These are phyloP conservation scores for Lagopus muta DNA, from an alignment of 2,113 vertebrate genomes.

Conservation along the genomic window DNA sequence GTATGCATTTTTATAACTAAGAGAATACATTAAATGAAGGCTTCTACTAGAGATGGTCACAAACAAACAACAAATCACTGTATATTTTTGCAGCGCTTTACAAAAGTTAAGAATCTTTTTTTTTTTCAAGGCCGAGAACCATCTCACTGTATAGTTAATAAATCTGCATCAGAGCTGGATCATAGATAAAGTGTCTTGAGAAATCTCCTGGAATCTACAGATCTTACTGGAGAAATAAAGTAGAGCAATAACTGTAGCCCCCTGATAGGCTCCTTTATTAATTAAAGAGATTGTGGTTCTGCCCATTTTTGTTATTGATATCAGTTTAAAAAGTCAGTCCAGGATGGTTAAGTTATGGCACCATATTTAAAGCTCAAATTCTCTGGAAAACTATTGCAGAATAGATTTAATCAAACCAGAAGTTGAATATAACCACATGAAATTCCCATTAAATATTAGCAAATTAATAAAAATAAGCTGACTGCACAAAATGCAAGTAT, in stretches of 20 bases:
- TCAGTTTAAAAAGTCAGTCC: background rate
- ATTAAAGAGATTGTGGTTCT: background rate
- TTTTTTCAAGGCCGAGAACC: background rate
- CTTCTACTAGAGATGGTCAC: background rate
- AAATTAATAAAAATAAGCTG: background rate
- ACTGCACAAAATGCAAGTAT: background rate
- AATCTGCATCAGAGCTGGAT: background rate
- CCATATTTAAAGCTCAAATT: background rate
- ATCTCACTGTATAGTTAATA: background rate
- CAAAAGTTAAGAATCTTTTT: background rate
- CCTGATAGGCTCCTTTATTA: background rate
- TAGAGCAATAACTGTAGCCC: background rate
- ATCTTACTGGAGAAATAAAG: background rate
- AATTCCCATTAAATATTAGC: background rate
- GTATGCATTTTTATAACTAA: background rate
- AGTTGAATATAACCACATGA: background rate
- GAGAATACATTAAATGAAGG: background rate
- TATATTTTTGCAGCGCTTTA: background rate
- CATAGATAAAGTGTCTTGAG: background rate
- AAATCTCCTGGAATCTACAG: background rate
- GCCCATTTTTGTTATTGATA: background rate
- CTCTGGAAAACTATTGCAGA: background rate
- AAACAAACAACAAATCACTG: background rate
- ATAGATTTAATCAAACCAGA: background rate
- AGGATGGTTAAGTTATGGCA: background rate